These are phyloP conservation scores for Chelon auratus DNA, from an alignment of 2,797 vertebrate genomes.

Conservation along the genomic window DNA sequence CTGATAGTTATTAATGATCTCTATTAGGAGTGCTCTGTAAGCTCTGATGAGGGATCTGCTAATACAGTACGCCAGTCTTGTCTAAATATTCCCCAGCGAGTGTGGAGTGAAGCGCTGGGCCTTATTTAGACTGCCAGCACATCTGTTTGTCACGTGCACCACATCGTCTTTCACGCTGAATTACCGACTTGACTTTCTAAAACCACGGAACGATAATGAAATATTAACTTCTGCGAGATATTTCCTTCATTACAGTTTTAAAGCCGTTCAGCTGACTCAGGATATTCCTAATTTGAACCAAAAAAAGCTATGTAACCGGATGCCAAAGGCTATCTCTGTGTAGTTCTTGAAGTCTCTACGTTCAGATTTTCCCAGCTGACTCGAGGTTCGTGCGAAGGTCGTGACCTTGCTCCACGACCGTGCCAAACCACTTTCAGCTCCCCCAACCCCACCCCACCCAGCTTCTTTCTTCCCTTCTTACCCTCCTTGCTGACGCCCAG, in stretches of 20 bases:
- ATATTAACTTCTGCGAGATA: background rate
- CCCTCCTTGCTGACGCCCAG: constrained; percentile 96
- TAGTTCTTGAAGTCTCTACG: background rate
- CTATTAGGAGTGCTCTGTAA: constrained; percentile 41
- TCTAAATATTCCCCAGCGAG: constrained; percentile 50
- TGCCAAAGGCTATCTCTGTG: background rate
- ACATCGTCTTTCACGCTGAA: constrained; percentile 34
- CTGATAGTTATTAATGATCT: constrained; percentile 39
- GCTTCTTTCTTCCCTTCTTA: constrained; percentile 66
- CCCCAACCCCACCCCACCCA: no score
- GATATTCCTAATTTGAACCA: background rate
- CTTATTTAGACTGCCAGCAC: constrained; percentile 47
- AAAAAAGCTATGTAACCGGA: background rate
- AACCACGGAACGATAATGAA: background rate
- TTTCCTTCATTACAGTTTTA: background rate
- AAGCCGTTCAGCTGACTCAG: background rate
- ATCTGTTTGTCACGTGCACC: constrained; percentile 56
- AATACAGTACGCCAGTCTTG: constrained; percentile 36
- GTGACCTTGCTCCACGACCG: constrained; percentile 27
- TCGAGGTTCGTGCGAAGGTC: constrained; percentile 17
- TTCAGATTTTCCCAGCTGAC: constrained; percentile 29
- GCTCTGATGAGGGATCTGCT: constrained; percentile 18
- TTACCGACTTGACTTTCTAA: constrained; percentile 7
- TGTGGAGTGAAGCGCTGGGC: constrained; percentile 31
- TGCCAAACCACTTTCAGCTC: background rate